These are phyloP conservation scores for Melieria crassipennis DNA, from an alignment of 2,888 invertebrate genomes.

Conservation along the genomic window DNA sequence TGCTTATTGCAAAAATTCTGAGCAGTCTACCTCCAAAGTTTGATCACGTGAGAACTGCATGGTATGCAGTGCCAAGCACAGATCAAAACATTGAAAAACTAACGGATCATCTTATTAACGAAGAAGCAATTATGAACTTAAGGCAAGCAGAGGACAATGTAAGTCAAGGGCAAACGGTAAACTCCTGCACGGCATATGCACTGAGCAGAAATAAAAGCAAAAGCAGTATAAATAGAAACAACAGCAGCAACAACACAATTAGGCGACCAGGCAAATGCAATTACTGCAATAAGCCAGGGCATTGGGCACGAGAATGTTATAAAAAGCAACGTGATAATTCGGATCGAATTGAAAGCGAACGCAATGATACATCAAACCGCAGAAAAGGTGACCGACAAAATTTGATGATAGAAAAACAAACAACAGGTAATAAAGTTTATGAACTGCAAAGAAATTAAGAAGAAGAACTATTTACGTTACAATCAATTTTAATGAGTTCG, in stretches of 20 bases:
- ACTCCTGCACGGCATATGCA: constrained; percentile 10
- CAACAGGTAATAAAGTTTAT: not conserved
- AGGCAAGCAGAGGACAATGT: constrained; percentile 3
- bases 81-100: constrained; percentile 40
- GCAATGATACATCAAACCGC: constrained; percentile 5
- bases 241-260: constrained; percentile 8
- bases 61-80: constrained; percentile 40
- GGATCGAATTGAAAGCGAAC: not conserved
- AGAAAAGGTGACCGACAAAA: constrained; percentile 14
- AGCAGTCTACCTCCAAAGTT: constrained; percentile 39
- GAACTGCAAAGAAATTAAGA: constrained; percentile 7
- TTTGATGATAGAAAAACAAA: constrained; percentile 20
- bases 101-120: constrained; percentile 40
- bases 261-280: constrained; percentile 31
- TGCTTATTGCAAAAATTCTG: constrained; percentile 40
- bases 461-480: constrained; percentile 10
- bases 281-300: constrained; percentile 32
- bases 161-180: not conserved
- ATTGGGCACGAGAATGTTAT: constrained; percentile 26
- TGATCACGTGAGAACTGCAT: constrained; percentile 42
- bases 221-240: constrained; percentile 6
- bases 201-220: constrained; percentile 20
- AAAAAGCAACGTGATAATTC: constrained; percentile 16
- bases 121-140: constrained; percentile 33
- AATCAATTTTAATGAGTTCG: constrained; percentile 9